phyloP scores from a whole-genome alignment of 23 tunicate genomes.

The Phallusia fumigata region DNA sequence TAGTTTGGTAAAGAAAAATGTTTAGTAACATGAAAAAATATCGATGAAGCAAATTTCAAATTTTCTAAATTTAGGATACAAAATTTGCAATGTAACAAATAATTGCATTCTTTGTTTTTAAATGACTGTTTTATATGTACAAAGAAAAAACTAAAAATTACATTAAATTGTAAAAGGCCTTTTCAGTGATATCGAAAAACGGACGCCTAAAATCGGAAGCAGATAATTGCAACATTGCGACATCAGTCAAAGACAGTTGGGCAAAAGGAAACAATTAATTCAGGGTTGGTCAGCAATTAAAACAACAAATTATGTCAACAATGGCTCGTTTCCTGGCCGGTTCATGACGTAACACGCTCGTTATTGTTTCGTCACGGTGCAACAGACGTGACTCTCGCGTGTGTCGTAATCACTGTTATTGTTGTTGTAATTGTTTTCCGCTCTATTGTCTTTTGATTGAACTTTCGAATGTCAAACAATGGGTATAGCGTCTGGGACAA shows the following conservation, averaged over 20 bases:
- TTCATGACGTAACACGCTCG: not conserved
- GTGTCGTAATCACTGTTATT: not conserved
- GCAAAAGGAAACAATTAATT: not conserved
- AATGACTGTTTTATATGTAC: no score
- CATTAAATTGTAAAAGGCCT: no score
- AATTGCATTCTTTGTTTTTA: no score
- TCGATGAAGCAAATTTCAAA: no score
- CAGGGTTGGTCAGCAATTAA: not conserved
- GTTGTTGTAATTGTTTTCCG: not conserved
- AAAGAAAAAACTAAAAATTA: no score
- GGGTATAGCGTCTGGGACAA: not conserved
- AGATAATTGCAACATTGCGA: no score
- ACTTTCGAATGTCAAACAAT: not conserved
- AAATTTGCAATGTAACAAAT: no score
- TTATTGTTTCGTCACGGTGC: not conserved
- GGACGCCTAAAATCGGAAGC: no score
- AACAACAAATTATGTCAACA: not conserved
- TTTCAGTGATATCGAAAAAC: no score
- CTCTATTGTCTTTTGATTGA: conserved; percentile 3
- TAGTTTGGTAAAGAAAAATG: no score
- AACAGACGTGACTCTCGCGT: not conserved
- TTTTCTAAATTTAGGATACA: no score
- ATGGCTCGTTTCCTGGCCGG: not conserved
- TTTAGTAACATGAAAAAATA: no score
- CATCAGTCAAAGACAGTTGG: not conserved